Percentiles rank a stretch among this genome's conserved stretches.
These are phyloP conservation scores for Cartodere bifasciata DNA, from an alignment of 2,888 invertebrate genomes.

Conservation along the genomic window DNA sequence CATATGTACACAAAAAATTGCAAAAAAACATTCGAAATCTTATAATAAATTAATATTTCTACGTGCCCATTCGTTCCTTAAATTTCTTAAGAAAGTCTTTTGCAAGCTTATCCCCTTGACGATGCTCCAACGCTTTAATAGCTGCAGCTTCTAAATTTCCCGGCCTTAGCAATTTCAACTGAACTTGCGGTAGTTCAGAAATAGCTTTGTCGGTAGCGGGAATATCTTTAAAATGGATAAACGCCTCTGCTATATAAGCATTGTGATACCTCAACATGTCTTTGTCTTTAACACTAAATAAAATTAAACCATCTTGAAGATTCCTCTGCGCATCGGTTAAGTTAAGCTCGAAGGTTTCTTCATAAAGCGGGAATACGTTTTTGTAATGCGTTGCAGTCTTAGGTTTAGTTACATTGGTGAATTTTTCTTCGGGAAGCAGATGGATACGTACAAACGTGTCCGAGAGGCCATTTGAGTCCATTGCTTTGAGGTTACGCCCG, in stretches of 20 bases:
- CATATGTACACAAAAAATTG: too few species aligned
- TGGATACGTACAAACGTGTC: conserved; percentile 88
- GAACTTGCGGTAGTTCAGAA: conserved; percentile 55
- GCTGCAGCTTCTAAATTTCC: conserved; percentile 54
- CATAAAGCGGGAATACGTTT: conserved; percentile 85
- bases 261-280: conserved; percentile 85
- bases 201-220: conserved; percentile 48
- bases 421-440: conserved; percentile 74
- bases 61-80: conserved; percentile 50
- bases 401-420: conserved; percentile 57
- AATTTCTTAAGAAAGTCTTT: conserved; percentile 78
- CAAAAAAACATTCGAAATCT: too few species aligned
- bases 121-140: conserved; percentile 63
- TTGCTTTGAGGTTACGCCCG: conserved; percentile 72
- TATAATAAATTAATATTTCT: too few species aligned
- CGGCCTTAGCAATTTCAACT: conserved; percentile 59
- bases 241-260: conserved; percentile 92
- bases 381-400: conserved; percentile 89
- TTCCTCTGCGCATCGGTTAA: conserved; percentile 61
- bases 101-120: conserved; percentile 80
- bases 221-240: conserved; percentile 67
- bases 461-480: conserved; percentile 81
- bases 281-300: conserved; percentile 91
- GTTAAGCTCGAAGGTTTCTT: conserved; percentile 80
- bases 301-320: conserved; percentile 56